Percentiles rank a stretch among this genome's conserved stretches.
Conservation (phyloP, 2,113 vertebrate genomes). For the Terrapene triunguis region DNA sequence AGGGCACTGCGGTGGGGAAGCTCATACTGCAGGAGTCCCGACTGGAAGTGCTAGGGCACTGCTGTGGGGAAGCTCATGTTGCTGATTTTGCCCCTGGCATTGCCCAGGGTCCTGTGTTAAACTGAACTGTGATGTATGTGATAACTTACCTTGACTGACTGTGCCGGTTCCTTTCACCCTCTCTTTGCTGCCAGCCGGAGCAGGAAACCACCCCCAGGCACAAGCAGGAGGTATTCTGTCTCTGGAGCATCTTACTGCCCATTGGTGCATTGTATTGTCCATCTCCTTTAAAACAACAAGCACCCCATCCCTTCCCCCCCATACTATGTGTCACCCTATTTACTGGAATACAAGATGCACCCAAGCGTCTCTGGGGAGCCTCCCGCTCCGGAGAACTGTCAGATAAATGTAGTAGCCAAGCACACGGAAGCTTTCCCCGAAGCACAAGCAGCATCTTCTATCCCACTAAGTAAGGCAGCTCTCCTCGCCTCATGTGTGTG, state of each 20-base stretch:
- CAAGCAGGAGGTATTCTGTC: conserved; percentile 95
- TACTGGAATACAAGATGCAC: conserved; percentile 76
- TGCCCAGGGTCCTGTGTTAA: background rate
- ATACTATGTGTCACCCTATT: conserved; percentile 58
- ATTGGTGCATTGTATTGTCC: conserved; percentile 53
- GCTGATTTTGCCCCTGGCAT: background rate
- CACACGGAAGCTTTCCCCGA: conserved; percentile 13
- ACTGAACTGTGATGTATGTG: conserved; percentile 39
- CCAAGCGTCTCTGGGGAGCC: background rate
- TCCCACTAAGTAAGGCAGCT: conserved; percentile 56
- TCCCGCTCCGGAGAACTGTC: background rate
- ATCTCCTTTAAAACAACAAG: conserved; percentile 48
- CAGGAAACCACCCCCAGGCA: conserved; percentile 94
- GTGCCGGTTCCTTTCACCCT: conserved; percentile 83
- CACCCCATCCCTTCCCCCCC: background rate
- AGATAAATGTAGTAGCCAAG: conserved; percentile 5
- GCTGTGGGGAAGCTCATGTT: background rate
- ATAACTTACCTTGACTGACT: conserved; percentile 75
- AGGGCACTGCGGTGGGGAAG: background rate
- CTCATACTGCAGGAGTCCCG: background rate
- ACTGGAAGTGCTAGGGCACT: background rate
- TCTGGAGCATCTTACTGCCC: conserved; percentile 69
- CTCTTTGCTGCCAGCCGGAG: conserved; percentile 89
- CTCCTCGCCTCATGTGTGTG: conserved; percentile 11
- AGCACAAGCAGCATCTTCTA: conserved; percentile 45